These are phyloP conservation scores for Apoda limacodes DNA, from an alignment of 2,888 invertebrate species.

Conservation along the genomic window DNA sequence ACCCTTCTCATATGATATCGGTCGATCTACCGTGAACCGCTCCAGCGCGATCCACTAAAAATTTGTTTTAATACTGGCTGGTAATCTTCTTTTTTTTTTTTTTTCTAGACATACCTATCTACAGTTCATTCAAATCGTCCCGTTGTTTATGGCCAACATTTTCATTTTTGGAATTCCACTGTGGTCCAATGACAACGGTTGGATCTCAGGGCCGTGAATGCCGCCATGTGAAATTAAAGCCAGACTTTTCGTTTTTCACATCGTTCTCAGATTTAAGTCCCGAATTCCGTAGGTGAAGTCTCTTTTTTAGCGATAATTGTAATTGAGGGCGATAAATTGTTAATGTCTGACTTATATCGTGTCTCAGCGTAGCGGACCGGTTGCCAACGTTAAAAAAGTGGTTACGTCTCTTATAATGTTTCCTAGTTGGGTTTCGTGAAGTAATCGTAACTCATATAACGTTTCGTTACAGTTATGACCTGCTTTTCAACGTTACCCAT, in stretches of 20 bases:
- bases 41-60: slow-evolving; percentile 41
- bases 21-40: slow-evolving; percentile 39
- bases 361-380: slow-evolving; percentile 32
- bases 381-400: slow-evolving; percentile 45
- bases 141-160: slow-evolving; percentile 67
- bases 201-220: slow-evolving; percentile 24
- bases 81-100: slow-evolving; percentile 59
- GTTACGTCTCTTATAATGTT: slow-evolving; percentile 43
- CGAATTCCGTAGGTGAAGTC: slow-evolving; percentile 43
- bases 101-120: slow-evolving; percentile 26
- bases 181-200: slow-evolving; percentile 23
- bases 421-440: slow-evolving; percentile 38
- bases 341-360: slow-evolving; percentile 49
- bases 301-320: slow-evolving; percentile 60
- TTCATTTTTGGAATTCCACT: slow-evolving; percentile 63
- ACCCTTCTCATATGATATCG: slow-evolving; percentile 62
- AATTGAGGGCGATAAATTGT: slow-evolving; percentile 63
- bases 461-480: slow-evolving; percentile 37
- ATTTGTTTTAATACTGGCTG: slow-evolving; percentile 54
- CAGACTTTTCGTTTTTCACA: slow-evolving; percentile 51
- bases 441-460: slow-evolving; percentile 39
- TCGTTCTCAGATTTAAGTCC: slow-evolving; percentile 44
- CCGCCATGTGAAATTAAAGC: slow-evolving; percentile 59
- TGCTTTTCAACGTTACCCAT: slow-evolving; percentile 34
- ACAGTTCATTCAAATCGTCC: slow-evolving; percentile 65